phyloP scores from a whole-genome alignment of 2,113 vertebrate species.

The Myiozetetes cayanensis region DNA sequence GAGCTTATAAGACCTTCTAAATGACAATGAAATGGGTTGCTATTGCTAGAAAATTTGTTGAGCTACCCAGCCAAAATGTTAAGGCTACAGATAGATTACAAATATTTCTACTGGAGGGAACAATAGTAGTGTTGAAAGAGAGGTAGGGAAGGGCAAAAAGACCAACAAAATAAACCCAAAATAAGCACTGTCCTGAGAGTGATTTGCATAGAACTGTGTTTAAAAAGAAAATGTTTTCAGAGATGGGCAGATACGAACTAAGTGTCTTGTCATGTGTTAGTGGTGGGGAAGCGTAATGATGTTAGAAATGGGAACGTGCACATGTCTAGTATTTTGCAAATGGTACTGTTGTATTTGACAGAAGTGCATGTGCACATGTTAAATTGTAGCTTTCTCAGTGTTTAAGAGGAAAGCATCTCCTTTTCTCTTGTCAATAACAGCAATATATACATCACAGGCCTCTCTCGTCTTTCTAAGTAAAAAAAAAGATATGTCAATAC shows the following conservation, averaged over 20 bases:
- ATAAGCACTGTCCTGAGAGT: not conserved
- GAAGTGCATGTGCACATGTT: constrained; percentile 2
- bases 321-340: not conserved
- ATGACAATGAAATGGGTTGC: not conserved
- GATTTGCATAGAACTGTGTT: not conserved
- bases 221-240: not conserved
- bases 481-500: not conserved
- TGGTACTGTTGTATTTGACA: not conserved
- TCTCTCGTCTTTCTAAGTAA: not conserved
- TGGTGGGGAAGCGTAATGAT: not conserved
- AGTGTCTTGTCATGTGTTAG: not conserved
- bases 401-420: not conserved
- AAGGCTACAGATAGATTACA: not conserved
- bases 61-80: not conserved
- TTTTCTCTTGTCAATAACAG: not conserved
- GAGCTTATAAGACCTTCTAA: not conserved
- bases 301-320: not conserved
- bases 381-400: not conserved
- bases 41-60: not conserved
- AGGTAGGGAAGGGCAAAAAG: not conserved
- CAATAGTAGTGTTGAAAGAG: not conserved
- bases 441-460: not conserved
- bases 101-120: not conserved
- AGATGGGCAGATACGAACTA: not conserved
- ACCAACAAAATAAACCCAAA: not conserved